These are phyloP conservation scores for Enteromius unitaeniatus DNA, from an alignment of 2,797 vertebrate species.

Conservation along the genomic window DNA sequence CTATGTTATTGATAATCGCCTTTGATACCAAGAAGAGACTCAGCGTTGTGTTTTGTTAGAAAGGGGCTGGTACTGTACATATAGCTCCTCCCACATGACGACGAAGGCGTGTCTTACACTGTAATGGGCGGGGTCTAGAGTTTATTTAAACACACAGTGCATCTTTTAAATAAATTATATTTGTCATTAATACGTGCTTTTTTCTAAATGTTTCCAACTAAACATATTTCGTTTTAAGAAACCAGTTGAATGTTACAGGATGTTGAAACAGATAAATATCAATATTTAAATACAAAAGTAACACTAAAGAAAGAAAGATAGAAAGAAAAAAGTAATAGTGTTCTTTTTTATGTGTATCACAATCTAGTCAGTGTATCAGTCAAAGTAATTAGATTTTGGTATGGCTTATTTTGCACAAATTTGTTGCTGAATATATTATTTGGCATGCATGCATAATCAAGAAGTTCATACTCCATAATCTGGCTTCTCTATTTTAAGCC, in stretches of 20 bases:
- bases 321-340: not conserved
- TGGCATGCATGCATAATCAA: not conserved
- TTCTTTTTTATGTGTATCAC: too few relatives aligned
- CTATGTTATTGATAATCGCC: slow-evolving; percentile 3
- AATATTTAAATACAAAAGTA: not conserved
- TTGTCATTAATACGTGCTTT: too few relatives aligned
- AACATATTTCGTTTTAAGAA: not conserved
- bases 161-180: slow-evolving; percentile 16
- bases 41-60: slow-evolving; percentile 56
- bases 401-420: not conserved
- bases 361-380: not conserved
- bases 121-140: slow-evolving; percentile 8
- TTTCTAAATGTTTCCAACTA: not conserved
- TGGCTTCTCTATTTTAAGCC: not conserved
- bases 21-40: slow-evolving; percentile 8
- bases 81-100: slow-evolving; percentile 53
- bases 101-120: not conserved
- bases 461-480: not conserved
- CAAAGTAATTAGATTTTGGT: not conserved
- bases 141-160: slow-evolving; percentile 23
- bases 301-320: too few relatives aligned
- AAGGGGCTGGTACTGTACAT: slow-evolving; percentile 53
- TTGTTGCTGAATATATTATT: not conserved
- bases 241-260: not conserved
- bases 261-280: not conserved